Evolutionary conservation across 2,113 vertebrate species (phyloP), one percentile per base, ranked within the genome.

Genomic region (Lepus americanus): DNA sequence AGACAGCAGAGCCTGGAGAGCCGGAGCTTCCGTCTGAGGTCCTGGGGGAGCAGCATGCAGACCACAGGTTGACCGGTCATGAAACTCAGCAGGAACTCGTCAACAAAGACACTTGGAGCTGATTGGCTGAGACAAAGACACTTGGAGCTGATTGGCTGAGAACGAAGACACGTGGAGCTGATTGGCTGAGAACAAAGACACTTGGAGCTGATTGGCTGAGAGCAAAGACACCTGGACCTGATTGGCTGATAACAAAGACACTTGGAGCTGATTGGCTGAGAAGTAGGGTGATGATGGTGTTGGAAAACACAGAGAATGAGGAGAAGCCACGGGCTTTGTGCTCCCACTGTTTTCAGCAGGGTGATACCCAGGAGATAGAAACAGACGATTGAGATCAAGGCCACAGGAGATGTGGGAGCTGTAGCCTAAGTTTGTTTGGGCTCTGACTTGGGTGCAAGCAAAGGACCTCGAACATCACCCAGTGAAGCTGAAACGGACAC

Each of bases 221-320:
- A 44, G 6, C 44, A 39, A 39, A 39, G 4, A 36, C 39, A 39
- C 39, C 4, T 39, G 39, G 39, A 39, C 4, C 39, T 39, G 39
- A 39, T 39, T 39, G 39, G 13, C 51, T 33, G 14, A 14, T 31
- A 39, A 39, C 39, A 7, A 44, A 44, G 44, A 44, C 44, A 44
- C 44, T 44, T 44, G 44, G 44, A 3, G n/a, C 36, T 10, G 13
- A 13, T n/a, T 9, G 14, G 53, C 23, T 51, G 4, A 19, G 4
- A 5, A 59, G 5, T 31, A 39, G 17, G 4, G 10, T 12, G 27
- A 0, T 3, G 9, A 4, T 1, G 2, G 8, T n/a, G 4, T 20
- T 49, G 1, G 12, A 10, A 6, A 59, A 1, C 9, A 31, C 0
- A 5, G 31, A 72, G 5, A 67, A 83, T 8, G 29, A 2, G 55